Conservation (phyloP, 2,113 vertebrate species). For the Kryptolebias marmoratus region DNA sequence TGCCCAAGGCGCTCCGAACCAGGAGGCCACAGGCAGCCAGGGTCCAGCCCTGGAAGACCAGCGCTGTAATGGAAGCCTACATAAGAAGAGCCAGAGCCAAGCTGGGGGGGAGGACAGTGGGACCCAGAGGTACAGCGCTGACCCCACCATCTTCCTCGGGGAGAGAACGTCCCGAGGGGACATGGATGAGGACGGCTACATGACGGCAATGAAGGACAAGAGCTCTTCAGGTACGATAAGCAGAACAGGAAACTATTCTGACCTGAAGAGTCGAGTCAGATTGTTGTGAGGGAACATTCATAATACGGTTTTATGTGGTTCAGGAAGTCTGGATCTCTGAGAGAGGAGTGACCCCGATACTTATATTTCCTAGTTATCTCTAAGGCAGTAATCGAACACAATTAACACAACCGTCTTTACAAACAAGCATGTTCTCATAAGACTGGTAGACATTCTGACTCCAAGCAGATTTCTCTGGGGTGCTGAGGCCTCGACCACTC, state of each 20-base stretch:
- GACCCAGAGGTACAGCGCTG: constrained; percentile 93
- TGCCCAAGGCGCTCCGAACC: constrained; percentile 74
- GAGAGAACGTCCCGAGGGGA: constrained; percentile 85
- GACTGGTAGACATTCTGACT: too few species aligned
- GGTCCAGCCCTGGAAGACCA: constrained; percentile 86
- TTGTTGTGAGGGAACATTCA: background rate
- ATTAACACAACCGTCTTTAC: too few species aligned
- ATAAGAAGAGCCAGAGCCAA: constrained; percentile 83
- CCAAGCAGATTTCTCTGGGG: too few species aligned
- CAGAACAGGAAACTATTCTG: background rate
- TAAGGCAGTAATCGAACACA: too few species aligned
- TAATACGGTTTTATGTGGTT: too few species aligned
- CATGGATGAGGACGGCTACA: constrained; percentile 92
- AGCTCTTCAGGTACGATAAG: constrained; percentile 87
- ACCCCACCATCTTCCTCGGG: constrained; percentile 90
- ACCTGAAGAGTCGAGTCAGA: background rate
- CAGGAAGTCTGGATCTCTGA: too few species aligned
- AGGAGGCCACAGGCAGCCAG: constrained; percentile 79
- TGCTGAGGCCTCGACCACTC: too few species aligned
- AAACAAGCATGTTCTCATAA: too few species aligned
- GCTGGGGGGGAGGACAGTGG: constrained; percentile 84
- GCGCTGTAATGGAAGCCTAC: constrained; percentile 89
- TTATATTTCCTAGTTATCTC: too few species aligned
- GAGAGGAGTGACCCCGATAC: too few species aligned
- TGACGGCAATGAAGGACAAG: constrained; percentile 94